These are phyloP conservation scores for Thaleichthys pacificus DNA, from an alignment of 2,797 vertebrate genomes.

Conservation along the genomic window DNA sequence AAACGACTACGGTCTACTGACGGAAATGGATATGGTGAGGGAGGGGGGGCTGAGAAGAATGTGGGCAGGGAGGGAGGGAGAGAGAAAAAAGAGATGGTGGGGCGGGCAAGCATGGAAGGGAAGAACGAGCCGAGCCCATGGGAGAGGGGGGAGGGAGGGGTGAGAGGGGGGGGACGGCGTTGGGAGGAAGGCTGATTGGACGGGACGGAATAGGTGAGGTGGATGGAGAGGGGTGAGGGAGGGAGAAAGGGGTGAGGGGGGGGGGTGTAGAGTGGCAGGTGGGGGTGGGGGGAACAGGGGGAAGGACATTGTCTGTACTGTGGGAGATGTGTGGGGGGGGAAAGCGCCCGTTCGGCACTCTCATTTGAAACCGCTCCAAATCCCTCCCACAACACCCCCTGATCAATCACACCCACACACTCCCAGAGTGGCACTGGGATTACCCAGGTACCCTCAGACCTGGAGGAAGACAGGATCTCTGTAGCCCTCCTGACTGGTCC, in stretches of 20 bases:
- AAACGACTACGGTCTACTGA: too few species aligned
- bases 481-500: neutral
- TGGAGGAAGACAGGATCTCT: neutral
- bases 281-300: neutral
- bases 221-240: neutral
- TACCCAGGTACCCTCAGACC: neutral
- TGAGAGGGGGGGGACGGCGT: too few species aligned
- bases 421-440: neutral
- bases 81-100: constrained; percentile 7
- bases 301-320: constrained; percentile 5
- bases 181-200: too few species aligned
- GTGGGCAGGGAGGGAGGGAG: neutral
- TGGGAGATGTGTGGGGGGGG: constrained; percentile 5
- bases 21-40: too few species aligned
- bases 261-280: neutral
- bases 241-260: constrained; percentile 5
- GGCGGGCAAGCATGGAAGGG: neutral
- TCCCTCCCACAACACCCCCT: constrained; percentile 79
- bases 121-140: too few species aligned
- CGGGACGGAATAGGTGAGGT: too few species aligned
- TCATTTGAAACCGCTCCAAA: constrained; percentile 79
- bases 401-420: constrained; percentile 83
- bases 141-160: too few species aligned
- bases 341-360: constrained; percentile 52
- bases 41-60: neutral